phyloP scores from a whole-genome alignment of 2,797 vertebrate genomes.

The Pipistrellus pygmaeus region DNA sequence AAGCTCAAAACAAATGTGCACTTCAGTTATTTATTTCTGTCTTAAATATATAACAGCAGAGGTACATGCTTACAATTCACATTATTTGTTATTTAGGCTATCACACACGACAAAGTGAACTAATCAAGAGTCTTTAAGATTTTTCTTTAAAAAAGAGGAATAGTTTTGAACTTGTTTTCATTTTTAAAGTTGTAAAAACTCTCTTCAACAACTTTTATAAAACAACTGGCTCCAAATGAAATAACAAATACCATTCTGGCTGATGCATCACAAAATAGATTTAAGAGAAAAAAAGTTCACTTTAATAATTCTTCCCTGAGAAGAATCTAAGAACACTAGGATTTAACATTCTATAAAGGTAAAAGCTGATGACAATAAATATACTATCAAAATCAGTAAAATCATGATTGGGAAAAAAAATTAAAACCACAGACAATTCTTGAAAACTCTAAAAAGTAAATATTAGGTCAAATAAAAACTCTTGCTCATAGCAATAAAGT shows the following conservation, averaged over 20 bases:
- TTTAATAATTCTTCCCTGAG: conserved; percentile 46
- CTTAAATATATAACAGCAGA: conserved; percentile 77
- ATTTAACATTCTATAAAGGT: conserved; percentile 39
- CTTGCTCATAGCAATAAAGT: neutral
- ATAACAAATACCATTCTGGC: conserved; percentile 53
- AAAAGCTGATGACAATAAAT: conserved; percentile 31
- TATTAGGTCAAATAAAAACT: conserved; percentile 59
- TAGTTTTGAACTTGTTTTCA: conserved; percentile 66
- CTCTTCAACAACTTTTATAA: conserved; percentile 65
- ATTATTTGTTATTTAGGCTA: conserved; percentile 59
- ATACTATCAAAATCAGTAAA: conserved; percentile 33
- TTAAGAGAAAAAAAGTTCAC: conserved; percentile 44
- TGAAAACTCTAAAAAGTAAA: conserved; percentile 47
- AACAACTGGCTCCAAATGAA: conserved; percentile 60
- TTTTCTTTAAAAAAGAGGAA: conserved; percentile 43
- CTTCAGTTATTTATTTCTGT: conserved; percentile 77
- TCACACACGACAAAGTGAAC: conserved; percentile 71
- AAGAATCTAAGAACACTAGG: conserved; percentile 29
- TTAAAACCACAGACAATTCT: conserved; percentile 47
- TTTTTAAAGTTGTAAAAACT: conserved; percentile 62
- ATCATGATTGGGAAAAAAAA: conserved; percentile 28
- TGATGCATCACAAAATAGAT: conserved; percentile 10
- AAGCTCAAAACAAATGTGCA: conserved; percentile 81
- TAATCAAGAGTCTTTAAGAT: conserved; percentile 55
- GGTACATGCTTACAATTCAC: conserved; percentile 69